A percentile compares a stretch with the other conserved stretches of the same genome.
Evolutionary conservation across 2,113 vertebrate genomes (phyloP).

Genomic region (Elephantulus edwardii): DNA sequence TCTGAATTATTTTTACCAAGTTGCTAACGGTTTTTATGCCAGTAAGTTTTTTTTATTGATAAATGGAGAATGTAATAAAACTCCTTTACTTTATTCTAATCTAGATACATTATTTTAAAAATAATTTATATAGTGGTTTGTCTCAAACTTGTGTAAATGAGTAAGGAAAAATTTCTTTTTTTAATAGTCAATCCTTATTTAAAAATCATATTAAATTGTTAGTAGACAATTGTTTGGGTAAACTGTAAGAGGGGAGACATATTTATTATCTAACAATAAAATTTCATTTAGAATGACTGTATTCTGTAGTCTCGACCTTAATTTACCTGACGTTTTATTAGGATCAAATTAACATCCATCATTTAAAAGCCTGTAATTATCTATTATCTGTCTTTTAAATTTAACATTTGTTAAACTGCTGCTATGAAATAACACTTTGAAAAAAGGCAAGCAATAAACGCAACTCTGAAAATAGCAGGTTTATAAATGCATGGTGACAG

Average conservation of each 20-base stretch:
- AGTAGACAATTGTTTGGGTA: slow-evolving; percentile 36
- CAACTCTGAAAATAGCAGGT: slow-evolving; percentile 71
- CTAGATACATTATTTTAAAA: neutral
- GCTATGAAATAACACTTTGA: slow-evolving; percentile 59
- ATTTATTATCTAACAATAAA: slow-evolving; percentile 67
- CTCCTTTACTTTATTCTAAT: neutral
- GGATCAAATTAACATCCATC: slow-evolving; percentile 73
- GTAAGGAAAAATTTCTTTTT: slow-evolving; percentile 18
- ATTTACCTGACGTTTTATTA: slow-evolving; percentile 74
- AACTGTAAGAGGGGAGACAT: neutral
- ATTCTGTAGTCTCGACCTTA: slow-evolving; percentile 70
- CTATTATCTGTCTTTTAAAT: slow-evolving; percentile 75
- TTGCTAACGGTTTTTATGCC: neutral
- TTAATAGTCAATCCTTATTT: slow-evolving; percentile 34
- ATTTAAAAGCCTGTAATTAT: slow-evolving; percentile 74
- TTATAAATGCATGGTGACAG: slow-evolving; percentile 62
- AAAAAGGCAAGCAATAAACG: slow-evolving; percentile 65
- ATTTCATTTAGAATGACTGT: slow-evolving; percentile 65
- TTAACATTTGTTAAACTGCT: slow-evolving; percentile 74
- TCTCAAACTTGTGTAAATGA: neutral
- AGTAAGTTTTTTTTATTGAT: neutral
- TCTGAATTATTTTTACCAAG: neutral
- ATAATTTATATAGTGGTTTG: neutral
- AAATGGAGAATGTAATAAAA: neutral
- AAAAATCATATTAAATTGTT: slow-evolving; percentile 46